These are phyloP conservation scores for Mobula hypostoma DNA, from an alignment of 2,113 vertebrate species.

Conservation along the genomic window DNA sequence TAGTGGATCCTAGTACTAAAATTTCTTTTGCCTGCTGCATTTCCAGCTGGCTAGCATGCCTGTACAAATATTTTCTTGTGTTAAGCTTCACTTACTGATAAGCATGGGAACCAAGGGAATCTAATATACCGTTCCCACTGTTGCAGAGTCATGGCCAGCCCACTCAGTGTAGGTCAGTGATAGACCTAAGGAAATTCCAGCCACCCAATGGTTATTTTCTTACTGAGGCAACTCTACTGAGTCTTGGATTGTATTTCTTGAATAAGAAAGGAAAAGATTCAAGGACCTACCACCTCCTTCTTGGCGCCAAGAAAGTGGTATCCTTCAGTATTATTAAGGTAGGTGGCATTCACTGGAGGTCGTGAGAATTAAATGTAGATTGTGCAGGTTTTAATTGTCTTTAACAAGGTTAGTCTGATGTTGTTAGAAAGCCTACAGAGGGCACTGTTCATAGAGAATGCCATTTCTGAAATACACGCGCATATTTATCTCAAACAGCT, in stretches of 20 bases:
- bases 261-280: neutral
- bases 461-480: constrained; percentile 38
- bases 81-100: too few species aligned
- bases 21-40: too few species aligned
- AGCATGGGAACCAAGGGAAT: neutral
- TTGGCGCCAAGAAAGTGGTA: too few species aligned
- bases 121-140: neutral
- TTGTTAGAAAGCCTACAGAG: constrained; percentile 59
- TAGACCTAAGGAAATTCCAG: neutral
- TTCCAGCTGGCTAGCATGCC: too few species aligned
- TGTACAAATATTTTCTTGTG: neutral
- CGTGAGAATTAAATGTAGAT: neutral
- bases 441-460: constrained; percentile 58
- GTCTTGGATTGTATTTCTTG: neutral
- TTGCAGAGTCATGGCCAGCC: neutral
- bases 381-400: constrained; percentile 48
- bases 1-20: too few species aligned
- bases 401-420: constrained; percentile 54
- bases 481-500: constrained; percentile 54
- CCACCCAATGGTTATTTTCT: neutral
- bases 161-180: neutral
- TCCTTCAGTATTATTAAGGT: neutral
- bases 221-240: neutral
- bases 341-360: neutral
- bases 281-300: neutral